Evolutionary conservation across 2,113 vertebrate genomes (phyloP).

Genomic region (Chrysochloris asiatica): DNA sequence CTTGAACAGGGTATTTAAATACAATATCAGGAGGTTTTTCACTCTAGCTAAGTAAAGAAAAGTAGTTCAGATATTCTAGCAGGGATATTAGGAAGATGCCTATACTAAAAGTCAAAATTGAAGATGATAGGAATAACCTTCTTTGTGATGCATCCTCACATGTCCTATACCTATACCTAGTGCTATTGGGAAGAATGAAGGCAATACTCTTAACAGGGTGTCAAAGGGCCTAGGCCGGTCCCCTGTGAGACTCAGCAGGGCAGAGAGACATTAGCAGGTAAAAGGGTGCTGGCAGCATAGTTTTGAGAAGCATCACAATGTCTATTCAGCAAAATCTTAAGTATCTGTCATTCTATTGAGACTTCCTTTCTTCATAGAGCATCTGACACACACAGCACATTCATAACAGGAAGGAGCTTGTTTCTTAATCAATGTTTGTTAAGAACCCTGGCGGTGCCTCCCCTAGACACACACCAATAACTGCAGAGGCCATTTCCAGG

Average conservation of each 20-base stretch:
- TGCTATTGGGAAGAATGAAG: background rate
- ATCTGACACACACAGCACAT: background rate
- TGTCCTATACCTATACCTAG: background rate
- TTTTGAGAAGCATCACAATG: background rate
- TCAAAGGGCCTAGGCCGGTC: background rate
- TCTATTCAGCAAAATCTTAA: background rate
- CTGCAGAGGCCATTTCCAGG: background rate
- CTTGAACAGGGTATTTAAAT: constrained; percentile 3
- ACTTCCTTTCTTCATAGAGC: background rate
- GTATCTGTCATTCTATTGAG: background rate
- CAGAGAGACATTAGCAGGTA: background rate
- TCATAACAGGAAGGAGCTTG: background rate
- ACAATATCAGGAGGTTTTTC: background rate
- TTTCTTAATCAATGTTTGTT: background rate
- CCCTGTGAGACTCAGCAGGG: background rate
- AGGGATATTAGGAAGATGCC: background rate
- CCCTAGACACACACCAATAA: background rate
- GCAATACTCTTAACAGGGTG: background rate
- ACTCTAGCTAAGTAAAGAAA: background rate
- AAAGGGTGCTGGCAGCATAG: background rate
- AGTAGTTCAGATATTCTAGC: background rate
- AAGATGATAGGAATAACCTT: background rate
- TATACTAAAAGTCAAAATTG: background rate
- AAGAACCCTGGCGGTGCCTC: background rate
- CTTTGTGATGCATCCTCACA: background rate